A percentile compares a stretch with the other conserved stretches of the same genome.
phyloP scores from a whole-genome alignment of 2,113 vertebrate genomes.

The Mesoclemmys tuberculata region DNA sequence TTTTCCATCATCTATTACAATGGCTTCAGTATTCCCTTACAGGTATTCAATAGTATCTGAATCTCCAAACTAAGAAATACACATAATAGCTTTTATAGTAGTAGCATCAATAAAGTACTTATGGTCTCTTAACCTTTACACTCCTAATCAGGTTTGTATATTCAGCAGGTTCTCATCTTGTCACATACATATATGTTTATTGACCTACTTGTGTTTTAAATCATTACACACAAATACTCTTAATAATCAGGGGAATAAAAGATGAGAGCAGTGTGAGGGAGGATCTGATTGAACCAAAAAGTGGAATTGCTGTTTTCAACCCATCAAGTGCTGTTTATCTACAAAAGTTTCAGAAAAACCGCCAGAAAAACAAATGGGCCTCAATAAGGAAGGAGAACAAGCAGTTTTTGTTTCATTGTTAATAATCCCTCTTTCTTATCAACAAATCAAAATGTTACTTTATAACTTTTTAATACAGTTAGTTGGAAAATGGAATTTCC shows the following conservation, averaged over 20 bases:
- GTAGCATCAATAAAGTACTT: background rate
- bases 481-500: background rate
- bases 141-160: background rate
- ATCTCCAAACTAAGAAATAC: background rate
- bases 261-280: background rate
- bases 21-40: background rate
- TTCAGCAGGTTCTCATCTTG: background rate
- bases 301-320: background rate
- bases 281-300: background rate
- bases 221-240: background rate
- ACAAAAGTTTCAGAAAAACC: background rate
- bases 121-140: background rate
- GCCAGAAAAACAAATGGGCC: background rate
- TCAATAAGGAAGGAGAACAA: background rate
- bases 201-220: background rate
- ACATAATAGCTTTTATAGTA: background rate
- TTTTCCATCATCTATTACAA: background rate
- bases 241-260: background rate
- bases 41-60: background rate
- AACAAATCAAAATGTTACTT: background rate
- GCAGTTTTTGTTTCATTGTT: background rate
- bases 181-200: background rate
- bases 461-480: background rate
- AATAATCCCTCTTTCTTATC: background rate
- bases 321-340: background rate